Percentiles rank a stretch among this genome's conserved stretches.
Conservation (phyloP, 2,113 vertebrate genomes). For the Thamnaconus septentrionalis region DNA sequence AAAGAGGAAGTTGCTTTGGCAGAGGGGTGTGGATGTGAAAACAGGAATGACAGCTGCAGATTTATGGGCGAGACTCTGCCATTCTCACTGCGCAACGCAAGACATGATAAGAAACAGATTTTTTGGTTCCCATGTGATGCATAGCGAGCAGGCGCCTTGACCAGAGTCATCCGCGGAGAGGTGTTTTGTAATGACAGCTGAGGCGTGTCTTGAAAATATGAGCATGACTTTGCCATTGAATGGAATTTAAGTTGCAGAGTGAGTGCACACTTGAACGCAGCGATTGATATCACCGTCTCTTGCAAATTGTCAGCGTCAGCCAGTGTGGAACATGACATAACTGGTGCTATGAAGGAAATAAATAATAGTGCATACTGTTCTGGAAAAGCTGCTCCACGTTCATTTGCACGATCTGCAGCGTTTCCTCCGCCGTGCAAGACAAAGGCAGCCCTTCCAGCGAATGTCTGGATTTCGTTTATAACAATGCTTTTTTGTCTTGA, state of each 20-base stretch:
- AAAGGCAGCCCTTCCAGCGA: neutral
- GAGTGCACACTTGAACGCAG: too few species aligned
- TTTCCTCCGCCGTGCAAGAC: neutral
- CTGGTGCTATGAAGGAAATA: neutral
- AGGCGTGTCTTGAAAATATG: too few species aligned
- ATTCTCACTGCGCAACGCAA: slow-evolving; percentile 3
- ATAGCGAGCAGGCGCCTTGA: too few species aligned
- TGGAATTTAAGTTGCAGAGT: too few species aligned
- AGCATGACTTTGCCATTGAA: too few species aligned
- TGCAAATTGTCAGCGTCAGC: too few species aligned
- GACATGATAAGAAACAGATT: neutral
- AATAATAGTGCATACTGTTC: neutral
- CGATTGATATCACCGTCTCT: too few species aligned
- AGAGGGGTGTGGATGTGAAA: slow-evolving; percentile 8
- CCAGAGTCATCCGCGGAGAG: too few species aligned
- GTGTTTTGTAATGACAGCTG: too few species aligned
- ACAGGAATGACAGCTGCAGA: slow-evolving; percentile 20
- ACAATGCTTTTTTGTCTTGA: slow-evolving; percentile 1
- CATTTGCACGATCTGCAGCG: neutral
- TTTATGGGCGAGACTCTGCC: neutral
- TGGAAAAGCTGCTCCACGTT: neutral
- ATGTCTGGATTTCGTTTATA: neutral
- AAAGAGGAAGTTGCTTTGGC: slow-evolving; percentile 18
- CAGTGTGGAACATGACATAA: neutral
- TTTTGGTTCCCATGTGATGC: neutral